Base-by-base conservation (phyloP, 1,140 invertebrate genomes). In the Trinorchestia longiramus region DNA sequence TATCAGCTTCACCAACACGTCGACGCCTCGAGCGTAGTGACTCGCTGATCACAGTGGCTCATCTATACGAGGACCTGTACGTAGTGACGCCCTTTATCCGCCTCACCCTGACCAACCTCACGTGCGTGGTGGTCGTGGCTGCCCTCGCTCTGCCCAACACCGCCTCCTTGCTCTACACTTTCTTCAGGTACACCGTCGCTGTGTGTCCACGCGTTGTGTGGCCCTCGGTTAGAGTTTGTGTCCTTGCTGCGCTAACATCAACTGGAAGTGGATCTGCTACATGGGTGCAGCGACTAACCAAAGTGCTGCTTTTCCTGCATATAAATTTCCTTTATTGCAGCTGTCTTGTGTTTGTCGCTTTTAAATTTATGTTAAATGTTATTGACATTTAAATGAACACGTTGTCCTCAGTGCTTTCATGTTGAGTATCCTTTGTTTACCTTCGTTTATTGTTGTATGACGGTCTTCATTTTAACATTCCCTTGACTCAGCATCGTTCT, bases 91-190 rank as follows among this genome's bases (percentile, higher is more conserved):
- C 95, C 36, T 92, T 95, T 43, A 43, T 96, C 28, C 90, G 95
- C n/a, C 95, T 96, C 41, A 96, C 96, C 40, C 95, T 96, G n/a
- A 96, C 96, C 95, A 96, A 96, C 96, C 57, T 96, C 62, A 95
- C 96, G 36, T 96, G 95, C 45, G 90, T 96, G 87, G 96, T 96
- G 95, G 90, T 96, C 77, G 96, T 96, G 42, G 95, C 95, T 8
- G 96, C 96, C 44, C 92, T 96, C n/a, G 95, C 96, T 43, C 87
- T 96, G 44, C 96, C 96, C 53, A 96, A 96, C 87, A 95, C 95
- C 3, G 95, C 96, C 28, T 87, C 95, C 77, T 87, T 95, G 41
- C 96, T 96, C 90, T 96, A 96, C 96, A 95, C 94, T 43, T 95
- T 95, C 96, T 96, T 96, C 96, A 96, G 96, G 96, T 96, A 96